A percentile compares a stretch with the other conserved stretches of the same genome.
phyloP scores from a whole-genome alignment of 2,113 vertebrate species.

The Gobio gobio region DNA sequence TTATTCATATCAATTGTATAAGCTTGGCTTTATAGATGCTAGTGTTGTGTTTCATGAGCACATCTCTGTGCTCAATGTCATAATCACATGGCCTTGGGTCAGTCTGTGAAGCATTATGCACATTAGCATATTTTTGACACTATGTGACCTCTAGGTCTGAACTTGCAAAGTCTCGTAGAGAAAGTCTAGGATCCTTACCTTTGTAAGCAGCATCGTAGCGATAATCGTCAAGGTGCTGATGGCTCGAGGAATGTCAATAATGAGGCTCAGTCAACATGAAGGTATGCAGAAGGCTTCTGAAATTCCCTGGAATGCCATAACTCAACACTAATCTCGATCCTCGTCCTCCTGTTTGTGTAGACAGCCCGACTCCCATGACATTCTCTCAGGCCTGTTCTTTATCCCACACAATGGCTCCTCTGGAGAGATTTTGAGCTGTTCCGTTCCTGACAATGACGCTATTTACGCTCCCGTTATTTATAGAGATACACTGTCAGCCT shows the following conservation, averaged over 20 bases:
- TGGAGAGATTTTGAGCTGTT: neutral
- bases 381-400: slow-evolving; percentile 12
- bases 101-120: neutral
- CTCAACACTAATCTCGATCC: slow-evolving; percentile 11
- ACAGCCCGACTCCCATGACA: slow-evolving; percentile 35
- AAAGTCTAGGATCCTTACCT: neutral
- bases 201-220: slow-evolving; percentile 15
- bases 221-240: slow-evolving; percentile 43
- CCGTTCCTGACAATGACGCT: neutral
- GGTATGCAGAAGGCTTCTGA: slow-evolving; percentile 17
- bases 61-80: neutral
- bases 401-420: slow-evolving; percentile 17
- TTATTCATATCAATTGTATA: neutral
- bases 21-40: neutral
- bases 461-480: neutral
- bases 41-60: neutral
- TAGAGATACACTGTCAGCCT: neutral
- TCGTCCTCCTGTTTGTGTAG: slow-evolving; percentile 30
- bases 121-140: slow-evolving; percentile 13
- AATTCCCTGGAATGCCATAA: slow-evolving; percentile 32
- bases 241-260: slow-evolving; percentile 46
- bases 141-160: neutral
- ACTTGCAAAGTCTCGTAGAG: neutral
- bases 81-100: neutral
- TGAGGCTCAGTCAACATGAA: slow-evolving; percentile 44